Conservation (phyloP, 2,888 invertebrate genomes). For the Sipha maydis region DNA sequence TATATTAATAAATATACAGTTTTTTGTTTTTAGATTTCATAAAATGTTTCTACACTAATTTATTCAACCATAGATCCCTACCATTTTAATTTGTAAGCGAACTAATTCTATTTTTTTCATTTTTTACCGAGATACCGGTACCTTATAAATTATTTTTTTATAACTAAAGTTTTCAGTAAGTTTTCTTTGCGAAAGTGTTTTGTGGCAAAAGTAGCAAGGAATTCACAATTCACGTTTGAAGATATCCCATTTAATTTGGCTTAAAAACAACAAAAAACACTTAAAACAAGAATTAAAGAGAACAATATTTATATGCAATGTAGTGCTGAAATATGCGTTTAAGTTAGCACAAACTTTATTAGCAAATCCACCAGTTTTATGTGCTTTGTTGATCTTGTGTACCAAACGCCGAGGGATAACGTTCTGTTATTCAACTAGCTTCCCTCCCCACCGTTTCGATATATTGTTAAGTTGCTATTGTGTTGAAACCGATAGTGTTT, state of each 20-base stretch:
- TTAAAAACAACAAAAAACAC: slow-evolving; percentile 29
- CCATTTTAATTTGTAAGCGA: slow-evolving; percentile 4
- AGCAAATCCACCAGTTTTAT: not conserved
- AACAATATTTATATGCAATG: slow-evolving; percentile 2
- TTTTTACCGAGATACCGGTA: not conserved
- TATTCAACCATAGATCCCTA: slow-evolving; percentile 13
- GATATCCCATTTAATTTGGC: not conserved
- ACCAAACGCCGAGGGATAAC: not conserved
- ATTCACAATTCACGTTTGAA: slow-evolving; percentile 10
- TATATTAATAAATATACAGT: too few relatives aligned
- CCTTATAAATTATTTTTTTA: slow-evolving; percentile 15
- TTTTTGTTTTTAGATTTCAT: not conserved
- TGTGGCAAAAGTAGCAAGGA: not conserved
- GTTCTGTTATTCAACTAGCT: not conserved
- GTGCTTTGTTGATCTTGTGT: not conserved
- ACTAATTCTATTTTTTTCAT: not conserved
- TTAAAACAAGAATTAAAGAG: slow-evolving; percentile 33
- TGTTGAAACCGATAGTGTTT: too few relatives aligned
- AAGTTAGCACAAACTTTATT: not conserved
- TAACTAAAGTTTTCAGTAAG: slow-evolving; percentile 1
- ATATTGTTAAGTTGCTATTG: too few relatives aligned
- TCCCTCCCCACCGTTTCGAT: too few relatives aligned
- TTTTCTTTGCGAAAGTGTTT: slow-evolving; percentile 10
- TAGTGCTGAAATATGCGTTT: not conserved
- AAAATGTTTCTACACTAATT: not conserved